Conservation (phyloP, 1,140 invertebrate genomes). For the Matsumurasca onukii region DNA sequence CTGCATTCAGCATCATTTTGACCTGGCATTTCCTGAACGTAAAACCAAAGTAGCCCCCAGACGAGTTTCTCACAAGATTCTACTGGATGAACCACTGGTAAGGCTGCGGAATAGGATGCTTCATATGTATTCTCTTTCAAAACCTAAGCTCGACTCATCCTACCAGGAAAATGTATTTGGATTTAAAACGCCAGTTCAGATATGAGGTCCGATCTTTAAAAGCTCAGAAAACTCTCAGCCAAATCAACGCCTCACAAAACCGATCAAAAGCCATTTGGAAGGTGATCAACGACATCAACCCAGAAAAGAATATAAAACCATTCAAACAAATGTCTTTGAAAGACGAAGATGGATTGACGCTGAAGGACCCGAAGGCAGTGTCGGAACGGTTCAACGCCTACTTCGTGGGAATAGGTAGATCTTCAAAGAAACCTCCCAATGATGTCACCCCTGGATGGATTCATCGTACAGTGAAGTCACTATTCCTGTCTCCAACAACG, state of each 20-base stretch:
- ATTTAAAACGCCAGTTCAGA: neutral
- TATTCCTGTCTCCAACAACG: too few relatives aligned
- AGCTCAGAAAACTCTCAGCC: neutral
- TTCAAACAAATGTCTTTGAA: neutral
- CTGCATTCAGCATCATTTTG: neutral
- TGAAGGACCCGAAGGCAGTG: too few relatives aligned
- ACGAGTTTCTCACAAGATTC: neutral
- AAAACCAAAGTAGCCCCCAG: neutral
- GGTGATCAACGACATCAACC: neutral
- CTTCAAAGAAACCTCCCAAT: too few relatives aligned
- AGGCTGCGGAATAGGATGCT: neutral
- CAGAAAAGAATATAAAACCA: neutral
- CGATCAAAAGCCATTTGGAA: neutral
- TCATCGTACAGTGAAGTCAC: too few relatives aligned
- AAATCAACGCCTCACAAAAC: neutral
- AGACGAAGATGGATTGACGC: too few relatives aligned
- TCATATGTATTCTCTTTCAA: neutral
- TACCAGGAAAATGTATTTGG: neutral
- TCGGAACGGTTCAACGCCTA: too few relatives aligned
- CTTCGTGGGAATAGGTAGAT: too few relatives aligned
- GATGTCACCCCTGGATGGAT: too few relatives aligned
- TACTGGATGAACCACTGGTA: neutral
- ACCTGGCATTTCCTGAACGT: neutral
- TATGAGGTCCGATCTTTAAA: neutral
- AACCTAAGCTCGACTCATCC: neutral